Evolutionary conservation across 2,888 invertebrate genomes (phyloP).

Genomic region (Zeuzera pyrina): DNA sequence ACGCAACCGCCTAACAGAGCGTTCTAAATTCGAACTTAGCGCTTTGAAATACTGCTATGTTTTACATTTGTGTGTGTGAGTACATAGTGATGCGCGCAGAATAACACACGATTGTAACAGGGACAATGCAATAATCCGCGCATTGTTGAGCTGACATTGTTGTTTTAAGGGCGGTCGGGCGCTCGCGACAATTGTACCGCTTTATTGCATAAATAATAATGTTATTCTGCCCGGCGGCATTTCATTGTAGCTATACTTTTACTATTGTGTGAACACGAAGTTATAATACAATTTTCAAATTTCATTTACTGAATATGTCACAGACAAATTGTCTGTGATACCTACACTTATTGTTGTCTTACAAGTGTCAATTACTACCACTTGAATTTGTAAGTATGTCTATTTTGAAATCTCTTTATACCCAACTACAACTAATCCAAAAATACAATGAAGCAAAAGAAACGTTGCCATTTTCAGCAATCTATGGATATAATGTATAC

Average conservation of each 20-base stretch:
- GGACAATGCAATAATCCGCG: conserved; percentile 73
- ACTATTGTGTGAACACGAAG: too few species aligned
- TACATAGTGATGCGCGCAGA: conserved; percentile 42
- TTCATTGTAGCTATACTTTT: conserved; percentile 48
- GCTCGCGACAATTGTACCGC: conserved; percentile 64
- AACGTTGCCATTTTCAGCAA: too few species aligned
- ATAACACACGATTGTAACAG: conserved; percentile 59
- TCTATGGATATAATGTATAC: too few species aligned
- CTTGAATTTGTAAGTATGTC: too few species aligned
- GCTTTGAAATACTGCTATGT: neutral
- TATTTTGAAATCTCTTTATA: too few species aligned
- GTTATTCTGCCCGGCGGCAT: conserved; percentile 59
- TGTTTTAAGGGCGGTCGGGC: conserved; percentile 69
- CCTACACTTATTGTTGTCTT: too few species aligned
- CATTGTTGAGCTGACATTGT: conserved; percentile 72
- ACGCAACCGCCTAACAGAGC: conserved; percentile 23
- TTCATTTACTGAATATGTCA: neutral
- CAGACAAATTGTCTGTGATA: neutral
- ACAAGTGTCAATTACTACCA: too few species aligned
- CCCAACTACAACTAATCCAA: too few species aligned
- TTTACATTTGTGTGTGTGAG: neutral
- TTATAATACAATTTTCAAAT: too few species aligned
- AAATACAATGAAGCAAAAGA: too few species aligned
- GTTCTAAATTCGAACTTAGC: conserved; percentile 21
- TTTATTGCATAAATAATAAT: conserved; percentile 73